A percentile compares a stretch with the other conserved stretches of the same genome.
Evolutionary conservation across 2,113 vertebrate species (phyloP).

Genomic region (Cepphus grylle): DNA sequence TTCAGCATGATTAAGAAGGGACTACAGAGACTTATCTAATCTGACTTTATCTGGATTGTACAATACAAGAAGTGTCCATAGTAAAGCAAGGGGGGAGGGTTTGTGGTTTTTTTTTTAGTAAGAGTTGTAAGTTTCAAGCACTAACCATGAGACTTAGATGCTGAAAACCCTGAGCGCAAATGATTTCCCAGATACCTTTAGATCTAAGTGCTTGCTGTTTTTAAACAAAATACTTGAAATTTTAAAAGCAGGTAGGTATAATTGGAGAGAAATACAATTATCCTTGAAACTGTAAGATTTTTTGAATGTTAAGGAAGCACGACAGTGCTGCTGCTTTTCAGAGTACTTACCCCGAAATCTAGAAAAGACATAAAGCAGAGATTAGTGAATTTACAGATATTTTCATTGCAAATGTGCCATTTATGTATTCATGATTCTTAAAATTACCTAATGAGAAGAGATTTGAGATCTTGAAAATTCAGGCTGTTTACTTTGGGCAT

Average conservation of each 20-base stretch:
- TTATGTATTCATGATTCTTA: neutral
- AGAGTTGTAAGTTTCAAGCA: neutral
- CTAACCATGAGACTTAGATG: neutral
- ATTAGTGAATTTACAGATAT: neutral
- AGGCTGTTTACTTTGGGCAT: neutral
- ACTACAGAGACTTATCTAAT: neutral
- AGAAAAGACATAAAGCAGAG: neutral
- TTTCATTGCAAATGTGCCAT: fast-evolving
- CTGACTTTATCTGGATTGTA: neutral
- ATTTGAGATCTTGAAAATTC: neutral
- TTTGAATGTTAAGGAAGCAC: neutral
- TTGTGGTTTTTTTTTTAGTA: neutral
- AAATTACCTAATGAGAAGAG: neutral
- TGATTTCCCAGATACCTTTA: neutral
- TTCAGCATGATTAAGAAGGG: neutral
- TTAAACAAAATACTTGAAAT: neutral
- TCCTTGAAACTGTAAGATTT: neutral
- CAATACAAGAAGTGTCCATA: neutral
- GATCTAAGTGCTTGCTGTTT: neutral
- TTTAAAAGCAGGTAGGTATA: neutral
- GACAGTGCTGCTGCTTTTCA: neutral
- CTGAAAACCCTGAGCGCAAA: neutral
- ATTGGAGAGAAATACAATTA: neutral
- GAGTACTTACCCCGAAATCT: neutral
- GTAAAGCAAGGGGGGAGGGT: neutral